These are phyloP conservation scores for Euschistus heros DNA, from an alignment of 1,140 invertebrate species.

Conservation along the genomic window DNA sequence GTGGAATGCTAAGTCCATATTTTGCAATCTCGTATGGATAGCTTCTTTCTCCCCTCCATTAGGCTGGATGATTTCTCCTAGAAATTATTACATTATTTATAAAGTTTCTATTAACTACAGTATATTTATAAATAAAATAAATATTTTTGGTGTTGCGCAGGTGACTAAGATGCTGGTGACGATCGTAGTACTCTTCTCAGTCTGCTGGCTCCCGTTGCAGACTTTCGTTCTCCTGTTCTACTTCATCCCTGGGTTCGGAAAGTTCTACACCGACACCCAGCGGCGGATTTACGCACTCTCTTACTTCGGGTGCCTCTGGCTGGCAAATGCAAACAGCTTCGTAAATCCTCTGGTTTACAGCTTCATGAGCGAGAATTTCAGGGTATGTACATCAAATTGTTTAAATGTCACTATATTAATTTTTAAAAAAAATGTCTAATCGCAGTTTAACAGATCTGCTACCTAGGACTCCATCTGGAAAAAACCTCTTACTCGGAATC, in stretches of 20 bases:
- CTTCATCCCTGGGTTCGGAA: conserved; percentile 34
- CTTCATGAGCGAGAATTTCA: conserved; percentile 50
- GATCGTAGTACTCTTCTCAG: conserved; percentile 41
- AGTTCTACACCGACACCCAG: conserved; percentile 31
- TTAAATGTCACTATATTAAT: neutral
- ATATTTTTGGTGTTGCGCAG: conserved; percentile 33
- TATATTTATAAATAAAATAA: too few species aligned
- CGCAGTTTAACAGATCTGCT: too few species aligned
- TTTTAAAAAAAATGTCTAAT: too few species aligned
- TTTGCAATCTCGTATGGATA: too few species aligned
- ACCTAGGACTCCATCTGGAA: too few species aligned
- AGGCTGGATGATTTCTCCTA: too few species aligned
- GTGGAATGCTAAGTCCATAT: too few species aligned
- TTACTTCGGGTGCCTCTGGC: conserved; percentile 42
- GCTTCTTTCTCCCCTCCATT: too few species aligned
- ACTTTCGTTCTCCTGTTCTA: conserved; percentile 38
- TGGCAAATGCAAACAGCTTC: conserved; percentile 46
- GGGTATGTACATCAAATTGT: conserved; percentile 38
- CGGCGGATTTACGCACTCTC: conserved; percentile 33
- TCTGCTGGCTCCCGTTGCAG: conserved; percentile 46
- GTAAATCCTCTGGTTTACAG: conserved; percentile 54
- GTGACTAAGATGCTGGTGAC: conserved; percentile 45
- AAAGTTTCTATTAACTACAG: too few species aligned
- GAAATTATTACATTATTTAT: too few species aligned
- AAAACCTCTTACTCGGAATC: too few species aligned